These are phyloP conservation scores for Liposcelis brunnea DNA, from an alignment of 2,888 invertebrate species.

Conservation along the genomic window DNA sequence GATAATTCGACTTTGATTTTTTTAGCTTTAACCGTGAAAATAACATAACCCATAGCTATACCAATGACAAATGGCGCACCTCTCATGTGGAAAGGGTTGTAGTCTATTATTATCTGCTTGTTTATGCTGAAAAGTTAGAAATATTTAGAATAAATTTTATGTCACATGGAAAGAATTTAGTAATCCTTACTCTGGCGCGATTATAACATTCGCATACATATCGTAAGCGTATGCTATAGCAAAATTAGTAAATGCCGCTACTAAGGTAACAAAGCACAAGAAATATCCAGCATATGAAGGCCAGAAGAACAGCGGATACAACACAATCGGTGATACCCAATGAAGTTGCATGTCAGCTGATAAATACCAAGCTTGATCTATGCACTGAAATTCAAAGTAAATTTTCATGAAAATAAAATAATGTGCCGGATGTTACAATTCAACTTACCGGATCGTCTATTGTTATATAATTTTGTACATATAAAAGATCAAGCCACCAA, in stretches of 20 bases:
- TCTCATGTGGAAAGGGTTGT: slow-evolving; percentile 25
- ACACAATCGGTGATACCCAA: slow-evolving; percentile 33
- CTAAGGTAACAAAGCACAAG: slow-evolving; percentile 17
- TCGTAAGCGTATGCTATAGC: slow-evolving; percentile 23
- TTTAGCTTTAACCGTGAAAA: slow-evolving; percentile 13
- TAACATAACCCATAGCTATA: slow-evolving; percentile 25
- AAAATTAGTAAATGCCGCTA: slow-evolving; percentile 21
- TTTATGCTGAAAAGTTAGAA: slow-evolving; percentile 11
- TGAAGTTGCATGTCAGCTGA: slow-evolving; percentile 38
- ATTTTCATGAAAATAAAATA: no score
- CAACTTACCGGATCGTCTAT: slow-evolving; percentile 22
- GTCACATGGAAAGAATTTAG: background rate
- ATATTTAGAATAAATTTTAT: background rate
- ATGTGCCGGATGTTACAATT: no score
- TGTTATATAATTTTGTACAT: slow-evolving; percentile 32
- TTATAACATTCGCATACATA: background rate
- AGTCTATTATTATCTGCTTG: slow-evolving; percentile 16
- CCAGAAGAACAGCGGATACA: slow-evolving; percentile 29
- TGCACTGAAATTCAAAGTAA: slow-evolving; percentile 22
- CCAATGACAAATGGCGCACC: slow-evolving; percentile 27
- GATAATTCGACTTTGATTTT: slow-evolving; percentile 1
- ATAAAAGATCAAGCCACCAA: slow-evolving; percentile 34
- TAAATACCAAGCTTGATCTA: slow-evolving; percentile 37
- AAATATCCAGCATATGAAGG: slow-evolving; percentile 22
- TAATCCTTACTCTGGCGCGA: background rate